Conservation (phyloP, 64 coral and sea anemone genomes). For the Montipora sp. region DNA sequence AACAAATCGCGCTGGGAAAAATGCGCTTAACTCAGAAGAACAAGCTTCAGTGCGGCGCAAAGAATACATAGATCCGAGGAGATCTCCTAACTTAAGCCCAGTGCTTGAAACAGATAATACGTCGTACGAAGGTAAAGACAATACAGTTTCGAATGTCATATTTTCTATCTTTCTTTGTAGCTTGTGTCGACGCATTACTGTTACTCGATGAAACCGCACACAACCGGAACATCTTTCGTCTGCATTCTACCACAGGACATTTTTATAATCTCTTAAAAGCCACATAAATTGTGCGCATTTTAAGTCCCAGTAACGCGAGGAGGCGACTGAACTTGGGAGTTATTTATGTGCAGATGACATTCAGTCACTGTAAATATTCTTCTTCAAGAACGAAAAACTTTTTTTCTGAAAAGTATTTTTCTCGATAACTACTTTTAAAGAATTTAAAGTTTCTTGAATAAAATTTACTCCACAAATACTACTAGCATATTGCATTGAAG, state of each 20-base stretch:
- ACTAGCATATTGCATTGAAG: not conserved
- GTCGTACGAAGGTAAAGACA: slow-evolving; percentile 40
- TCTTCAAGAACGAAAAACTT: not conserved
- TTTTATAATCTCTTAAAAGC: not conserved
- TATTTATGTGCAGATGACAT: not conserved
- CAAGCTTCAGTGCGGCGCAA: not conserved
- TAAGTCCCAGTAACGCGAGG: not conserved
- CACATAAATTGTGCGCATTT: not conserved
- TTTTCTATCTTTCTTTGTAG: not conserved
- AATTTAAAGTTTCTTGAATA: not conserved
- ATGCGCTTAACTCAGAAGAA: not conserved
- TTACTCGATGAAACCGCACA: not conserved
- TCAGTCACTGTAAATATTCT: not conserved
- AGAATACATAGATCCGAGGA: not conserved
- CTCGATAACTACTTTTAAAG: not conserved
- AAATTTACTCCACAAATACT: not conserved
- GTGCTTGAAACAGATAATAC: not conserved
- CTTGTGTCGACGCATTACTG: not conserved
- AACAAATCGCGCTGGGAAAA: not conserved
- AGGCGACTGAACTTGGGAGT: not conserved
- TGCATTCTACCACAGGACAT: not conserved
- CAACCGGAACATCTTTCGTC: not conserved
- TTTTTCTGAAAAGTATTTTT: not conserved
- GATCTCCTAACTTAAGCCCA: slow-evolving; percentile 22
- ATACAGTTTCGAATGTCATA: not conserved